Evolutionary conservation across 2,113 vertebrate species (phyloP).

Genomic region (Syngnathoides biaculeatus): DNA sequence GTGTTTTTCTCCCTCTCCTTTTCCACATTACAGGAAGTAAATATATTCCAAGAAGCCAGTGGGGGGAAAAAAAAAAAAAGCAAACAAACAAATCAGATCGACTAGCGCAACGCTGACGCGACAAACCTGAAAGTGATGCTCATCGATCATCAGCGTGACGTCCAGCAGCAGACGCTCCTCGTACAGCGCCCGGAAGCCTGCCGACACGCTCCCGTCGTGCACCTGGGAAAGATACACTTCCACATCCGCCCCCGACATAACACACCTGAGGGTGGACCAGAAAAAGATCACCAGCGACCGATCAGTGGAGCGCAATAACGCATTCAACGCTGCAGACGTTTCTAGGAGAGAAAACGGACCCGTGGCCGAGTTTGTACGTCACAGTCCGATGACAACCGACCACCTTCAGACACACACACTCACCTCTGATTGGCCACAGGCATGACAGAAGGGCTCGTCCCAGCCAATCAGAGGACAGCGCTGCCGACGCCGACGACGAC

Average conservation of each 20-base stretch:
- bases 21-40: too few species aligned
- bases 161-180: slow-evolving; percentile 97
- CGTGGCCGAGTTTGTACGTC: too few species aligned
- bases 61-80: too few species aligned
- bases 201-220: slow-evolving; percentile 96
- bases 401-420: slow-evolving; percentile 19
- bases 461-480: slow-evolving; percentile 80
- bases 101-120: background rate
- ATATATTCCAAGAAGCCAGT: too few species aligned
- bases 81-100: too few species aligned
- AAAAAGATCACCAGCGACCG: background rate
- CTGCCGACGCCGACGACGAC: slow-evolving; percentile 64
- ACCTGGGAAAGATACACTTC: slow-evolving; percentile 99
- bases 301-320: too few species aligned
- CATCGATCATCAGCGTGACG: slow-evolving; percentile 96
- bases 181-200: slow-evolving; percentile 96
- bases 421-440: slow-evolving; percentile 81
- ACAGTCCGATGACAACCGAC: too few species aligned
- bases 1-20: too few species aligned
- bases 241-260: slow-evolving; percentile 98
- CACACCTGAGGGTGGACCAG: slow-evolving; percentile 77
- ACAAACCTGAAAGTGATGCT: slow-evolving; percentile 89
- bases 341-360: too few species aligned
- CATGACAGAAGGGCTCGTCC: slow-evolving; percentile 77
- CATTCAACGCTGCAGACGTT: too few species aligned